Percentiles rank a stretch among this genome's conserved stretches.
phyloP scores from a whole-genome alignment of 2,888 invertebrate species.

The Megastigmus dorsalis region DNA sequence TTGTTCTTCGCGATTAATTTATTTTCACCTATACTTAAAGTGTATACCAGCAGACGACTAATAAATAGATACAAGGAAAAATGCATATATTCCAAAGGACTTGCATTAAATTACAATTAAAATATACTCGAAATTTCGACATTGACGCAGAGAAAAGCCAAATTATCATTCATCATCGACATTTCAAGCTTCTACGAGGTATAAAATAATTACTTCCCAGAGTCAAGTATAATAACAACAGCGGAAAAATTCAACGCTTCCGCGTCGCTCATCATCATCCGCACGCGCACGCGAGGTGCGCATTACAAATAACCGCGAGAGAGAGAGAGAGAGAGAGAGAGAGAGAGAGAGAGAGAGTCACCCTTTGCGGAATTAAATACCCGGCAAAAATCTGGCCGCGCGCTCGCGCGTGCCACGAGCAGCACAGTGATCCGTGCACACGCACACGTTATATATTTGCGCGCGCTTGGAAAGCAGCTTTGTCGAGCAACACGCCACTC shows the following conservation, averaged over 20 bases:
- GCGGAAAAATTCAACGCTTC: background rate
- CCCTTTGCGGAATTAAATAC: constrained; percentile 48
- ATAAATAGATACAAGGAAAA: too few species aligned
- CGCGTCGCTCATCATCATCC: background rate
- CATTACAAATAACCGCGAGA: background rate
- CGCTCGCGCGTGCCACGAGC: background rate
- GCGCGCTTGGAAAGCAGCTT: constrained; percentile 26
- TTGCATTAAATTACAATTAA: too few species aligned
- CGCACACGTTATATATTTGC: too few species aligned
- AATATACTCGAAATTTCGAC: too few species aligned
- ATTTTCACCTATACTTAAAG: too few species aligned
- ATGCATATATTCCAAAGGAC: too few species aligned
- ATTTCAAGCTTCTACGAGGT: background rate
- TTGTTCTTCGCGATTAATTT: too few species aligned
- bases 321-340: too few species aligned
- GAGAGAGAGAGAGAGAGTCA: background rate
- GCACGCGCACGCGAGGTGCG: background rate
- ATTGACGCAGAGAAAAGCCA: too few species aligned
- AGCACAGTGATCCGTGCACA: too few species aligned
- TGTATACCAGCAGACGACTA: too few species aligned
- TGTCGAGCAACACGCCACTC: background rate
- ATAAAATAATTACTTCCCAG: background rate
- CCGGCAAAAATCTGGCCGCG: constrained; percentile 51
- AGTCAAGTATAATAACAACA: background rate
- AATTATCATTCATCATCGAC: too few species aligned